Evolutionary conservation across 2,797 vertebrate genomes (phyloP).

Genomic region (Diplodus sargus): DNA sequence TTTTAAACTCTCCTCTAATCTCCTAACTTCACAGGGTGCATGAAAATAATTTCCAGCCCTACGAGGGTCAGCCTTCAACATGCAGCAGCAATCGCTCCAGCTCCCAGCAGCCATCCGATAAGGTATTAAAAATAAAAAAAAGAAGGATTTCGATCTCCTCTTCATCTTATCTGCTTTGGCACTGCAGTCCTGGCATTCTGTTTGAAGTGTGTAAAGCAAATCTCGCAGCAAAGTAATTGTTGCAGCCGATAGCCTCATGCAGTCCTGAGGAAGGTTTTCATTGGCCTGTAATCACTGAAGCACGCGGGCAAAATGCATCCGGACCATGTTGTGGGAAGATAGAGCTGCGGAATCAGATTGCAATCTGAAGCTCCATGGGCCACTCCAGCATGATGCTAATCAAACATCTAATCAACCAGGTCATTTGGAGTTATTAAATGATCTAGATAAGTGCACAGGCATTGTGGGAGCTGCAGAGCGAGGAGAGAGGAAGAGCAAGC

Average conservation of each 20-base stretch:
- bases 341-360: slow-evolving; percentile 28
- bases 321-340: slow-evolving; percentile 46
- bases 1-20: slow-evolving; percentile 26
- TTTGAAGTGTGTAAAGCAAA: slow-evolving; percentile 75
- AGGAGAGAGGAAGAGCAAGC: slow-evolving; percentile 15
- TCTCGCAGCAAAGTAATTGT: slow-evolving; percentile 72
- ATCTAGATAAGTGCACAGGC: slow-evolving; percentile 61
- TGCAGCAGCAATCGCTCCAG: slow-evolving; percentile 44
- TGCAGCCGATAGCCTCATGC: slow-evolving; percentile 52
- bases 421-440: slow-evolving; percentile 72
- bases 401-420: slow-evolving; percentile 78
- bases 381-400: slow-evolving; percentile 66
- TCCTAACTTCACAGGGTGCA: slow-evolving; percentile 34
- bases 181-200: slow-evolving; percentile 72
- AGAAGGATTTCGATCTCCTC: slow-evolving; percentile 64
- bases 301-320: slow-evolving; percentile 25
- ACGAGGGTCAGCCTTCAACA: slow-evolving; percentile 54
- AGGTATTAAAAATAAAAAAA: slow-evolving; percentile 60
- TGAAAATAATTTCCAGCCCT: slow-evolving; percentile 30
- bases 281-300: slow-evolving; percentile 64
- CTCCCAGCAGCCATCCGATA: slow-evolving; percentile 60
- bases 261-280: slow-evolving; percentile 59
- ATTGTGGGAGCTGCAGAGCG: slow-evolving; percentile 32
- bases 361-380: slow-evolving; percentile 52
- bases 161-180: slow-evolving; percentile 76